These are phyloP conservation scores for Ophion obscuratus DNA, from an alignment of 2,888 invertebrate species.

Conservation along the genomic window DNA sequence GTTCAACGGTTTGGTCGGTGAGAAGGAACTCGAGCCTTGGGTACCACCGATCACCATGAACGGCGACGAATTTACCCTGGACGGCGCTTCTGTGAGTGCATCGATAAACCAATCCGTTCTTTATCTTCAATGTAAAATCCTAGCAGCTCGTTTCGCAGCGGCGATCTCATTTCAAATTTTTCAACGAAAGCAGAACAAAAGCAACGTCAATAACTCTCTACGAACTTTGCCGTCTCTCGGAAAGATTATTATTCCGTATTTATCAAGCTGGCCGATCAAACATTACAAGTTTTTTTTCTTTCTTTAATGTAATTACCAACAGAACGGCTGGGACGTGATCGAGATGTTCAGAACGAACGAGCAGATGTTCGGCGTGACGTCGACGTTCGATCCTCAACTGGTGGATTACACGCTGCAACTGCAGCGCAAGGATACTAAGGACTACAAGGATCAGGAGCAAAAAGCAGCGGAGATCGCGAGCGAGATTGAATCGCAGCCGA, in stretches of 20 bases:
- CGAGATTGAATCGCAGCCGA: conserved; percentile 95
- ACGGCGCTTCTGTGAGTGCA: conserved; percentile 85
- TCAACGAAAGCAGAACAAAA: too few species aligned
- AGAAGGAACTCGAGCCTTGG: conserved; percentile 96
- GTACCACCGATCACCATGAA: conserved; percentile 86
- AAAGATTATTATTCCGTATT: neutral
- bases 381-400: conserved; percentile 96
- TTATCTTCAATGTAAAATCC: neutral
- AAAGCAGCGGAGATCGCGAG: conserved; percentile 96
- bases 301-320: conserved; percentile 1
- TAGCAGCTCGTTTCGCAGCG: neutral
- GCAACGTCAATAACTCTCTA: too few species aligned
- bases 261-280: neutral
- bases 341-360: conserved; percentile 99
- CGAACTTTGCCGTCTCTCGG: neutral
- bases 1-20: conserved; percentile 91
- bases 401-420: conserved; percentile 96
- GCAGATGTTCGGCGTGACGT: conserved; percentile 95
- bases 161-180: too few species aligned
- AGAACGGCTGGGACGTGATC: conserved; percentile 97
- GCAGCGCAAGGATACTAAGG: conserved; percentile 93
- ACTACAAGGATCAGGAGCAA: conserved; percentile 93
- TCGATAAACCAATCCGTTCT: neutral
- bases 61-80: conserved; percentile 89
- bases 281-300: neutral